Conservation (phyloP, 2,797 vertebrate species). For the Scomberomorus guttatus region DNA sequence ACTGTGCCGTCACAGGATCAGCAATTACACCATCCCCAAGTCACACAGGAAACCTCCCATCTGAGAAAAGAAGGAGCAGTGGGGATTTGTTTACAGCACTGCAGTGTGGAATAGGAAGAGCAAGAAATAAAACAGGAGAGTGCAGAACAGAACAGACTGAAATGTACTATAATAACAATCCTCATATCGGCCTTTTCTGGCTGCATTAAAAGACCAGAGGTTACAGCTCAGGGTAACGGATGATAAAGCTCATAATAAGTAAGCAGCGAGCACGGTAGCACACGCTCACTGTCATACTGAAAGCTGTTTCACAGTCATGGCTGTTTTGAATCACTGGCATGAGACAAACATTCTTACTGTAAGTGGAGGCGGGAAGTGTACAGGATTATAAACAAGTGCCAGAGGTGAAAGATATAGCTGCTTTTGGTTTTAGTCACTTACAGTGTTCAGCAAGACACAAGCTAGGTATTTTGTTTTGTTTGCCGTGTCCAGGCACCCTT, state of each 20-base stretch:
- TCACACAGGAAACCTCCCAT: conserved; percentile 68
- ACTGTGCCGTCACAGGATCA: conserved; percentile 33
- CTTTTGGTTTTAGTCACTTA: conserved; percentile 17
- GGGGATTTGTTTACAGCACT: conserved; percentile 26
- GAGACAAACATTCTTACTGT: conserved; percentile 28
- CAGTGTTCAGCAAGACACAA: neutral
- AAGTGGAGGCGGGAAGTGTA: neutral
- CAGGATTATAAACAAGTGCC: neutral
- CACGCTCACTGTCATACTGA: neutral
- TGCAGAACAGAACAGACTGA: neutral
- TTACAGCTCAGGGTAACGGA: neutral
- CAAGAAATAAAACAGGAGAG: neutral
- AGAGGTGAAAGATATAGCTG: conserved; percentile 8
- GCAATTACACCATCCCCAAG: conserved; percentile 51
- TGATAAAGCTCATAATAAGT: neutral
- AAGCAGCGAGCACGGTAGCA: neutral
- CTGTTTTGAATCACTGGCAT: neutral
- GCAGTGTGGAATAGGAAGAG: neutral
- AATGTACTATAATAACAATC: neutral
- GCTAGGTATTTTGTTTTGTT: neutral
- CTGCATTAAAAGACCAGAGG: neutral
- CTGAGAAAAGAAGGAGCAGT: conserved; percentile 12
- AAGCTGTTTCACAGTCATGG: neutral
- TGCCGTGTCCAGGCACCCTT: too few relatives aligned
- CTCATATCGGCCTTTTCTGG: neutral